phyloP scores from a whole-genome alignment of 2,113 vertebrate genomes.

The Scopus umbretta region DNA sequence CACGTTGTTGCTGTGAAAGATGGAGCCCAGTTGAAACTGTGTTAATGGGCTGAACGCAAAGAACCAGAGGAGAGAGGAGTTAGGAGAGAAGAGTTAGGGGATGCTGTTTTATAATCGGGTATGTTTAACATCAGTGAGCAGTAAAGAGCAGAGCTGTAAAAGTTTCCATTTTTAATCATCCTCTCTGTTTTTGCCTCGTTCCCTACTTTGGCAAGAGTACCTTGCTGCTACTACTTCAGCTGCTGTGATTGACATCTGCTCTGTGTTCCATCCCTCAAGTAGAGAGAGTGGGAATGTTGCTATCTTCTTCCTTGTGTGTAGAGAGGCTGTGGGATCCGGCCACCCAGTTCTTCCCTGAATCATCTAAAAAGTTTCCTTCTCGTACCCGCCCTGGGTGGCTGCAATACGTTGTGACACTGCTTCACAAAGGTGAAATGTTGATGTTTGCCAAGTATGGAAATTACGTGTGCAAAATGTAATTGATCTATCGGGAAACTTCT shows the following conservation, averaged over 20 bases:
- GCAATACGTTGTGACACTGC: background rate
- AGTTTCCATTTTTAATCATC: background rate
- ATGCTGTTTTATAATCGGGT: background rate
- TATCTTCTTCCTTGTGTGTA: too few relatives aligned
- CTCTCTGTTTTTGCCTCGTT: background rate
- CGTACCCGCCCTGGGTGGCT: accelerated
- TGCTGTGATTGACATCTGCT: background rate
- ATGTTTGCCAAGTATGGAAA: background rate
- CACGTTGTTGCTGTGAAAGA: background rate
- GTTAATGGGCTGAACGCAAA: background rate
- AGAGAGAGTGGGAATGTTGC: too few relatives aligned
- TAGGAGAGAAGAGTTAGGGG: too few relatives aligned
- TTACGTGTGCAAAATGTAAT: background rate
- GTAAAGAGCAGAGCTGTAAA: background rate
- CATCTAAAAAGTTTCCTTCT: background rate
- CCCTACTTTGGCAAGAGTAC: background rate
- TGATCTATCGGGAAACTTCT: background rate
- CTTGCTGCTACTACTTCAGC: background rate
- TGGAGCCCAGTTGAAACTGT: background rate
- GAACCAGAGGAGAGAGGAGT: background rate
- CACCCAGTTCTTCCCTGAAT: background rate
- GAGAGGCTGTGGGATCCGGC: background rate
- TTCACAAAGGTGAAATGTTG: background rate
- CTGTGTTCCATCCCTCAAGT: background rate
- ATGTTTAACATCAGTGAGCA: background rate